Percentiles rank a stretch among this genome's conserved stretches.
Evolutionary conservation across 2,797 vertebrate species (phyloP).

Genomic region (Agapornis canus): DNA sequence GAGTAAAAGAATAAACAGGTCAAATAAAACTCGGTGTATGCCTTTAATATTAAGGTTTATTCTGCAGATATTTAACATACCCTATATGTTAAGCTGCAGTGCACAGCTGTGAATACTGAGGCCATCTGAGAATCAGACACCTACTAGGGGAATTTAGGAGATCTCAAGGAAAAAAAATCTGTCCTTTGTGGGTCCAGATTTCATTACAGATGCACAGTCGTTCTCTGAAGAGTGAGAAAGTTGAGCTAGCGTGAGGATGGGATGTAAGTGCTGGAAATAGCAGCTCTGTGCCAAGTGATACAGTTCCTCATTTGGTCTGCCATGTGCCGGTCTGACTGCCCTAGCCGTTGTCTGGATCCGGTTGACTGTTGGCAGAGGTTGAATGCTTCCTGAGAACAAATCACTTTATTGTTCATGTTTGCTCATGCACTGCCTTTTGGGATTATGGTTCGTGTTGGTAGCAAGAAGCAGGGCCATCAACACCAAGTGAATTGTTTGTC

Average conservation of each 20-base stretch:
- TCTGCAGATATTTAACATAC: neutral
- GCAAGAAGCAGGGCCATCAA: slow-evolving; percentile 29
- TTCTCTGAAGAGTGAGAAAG: neutral
- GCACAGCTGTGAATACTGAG: neutral
- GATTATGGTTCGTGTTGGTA: neutral
- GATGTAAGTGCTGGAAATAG: slow-evolving; percentile 36
- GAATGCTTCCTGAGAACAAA: slow-evolving; percentile 63
- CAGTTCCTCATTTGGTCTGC: neutral
- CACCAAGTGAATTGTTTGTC: slow-evolving; percentile 24
- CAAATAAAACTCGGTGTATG: neutral
- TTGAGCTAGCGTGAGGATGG: neutral
- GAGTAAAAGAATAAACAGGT: neutral
- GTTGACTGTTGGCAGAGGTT: slow-evolving; percentile 40
- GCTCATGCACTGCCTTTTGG: slow-evolving; percentile 43
- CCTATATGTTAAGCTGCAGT: neutral
- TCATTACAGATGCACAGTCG: neutral
- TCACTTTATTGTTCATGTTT: slow-evolving; percentile 38
- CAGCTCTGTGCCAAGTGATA: slow-evolving; percentile 46
- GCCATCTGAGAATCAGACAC: neutral
- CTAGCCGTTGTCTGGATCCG: slow-evolving; percentile 18
- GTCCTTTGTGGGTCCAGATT: neutral
- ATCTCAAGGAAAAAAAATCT: neutral
- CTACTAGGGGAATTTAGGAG: neutral
- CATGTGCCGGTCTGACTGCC: neutral
- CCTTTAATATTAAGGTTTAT: neutral